Base-by-base conservation (phyloP, 2,113 vertebrate species). In the Perca flavescens region DNA sequence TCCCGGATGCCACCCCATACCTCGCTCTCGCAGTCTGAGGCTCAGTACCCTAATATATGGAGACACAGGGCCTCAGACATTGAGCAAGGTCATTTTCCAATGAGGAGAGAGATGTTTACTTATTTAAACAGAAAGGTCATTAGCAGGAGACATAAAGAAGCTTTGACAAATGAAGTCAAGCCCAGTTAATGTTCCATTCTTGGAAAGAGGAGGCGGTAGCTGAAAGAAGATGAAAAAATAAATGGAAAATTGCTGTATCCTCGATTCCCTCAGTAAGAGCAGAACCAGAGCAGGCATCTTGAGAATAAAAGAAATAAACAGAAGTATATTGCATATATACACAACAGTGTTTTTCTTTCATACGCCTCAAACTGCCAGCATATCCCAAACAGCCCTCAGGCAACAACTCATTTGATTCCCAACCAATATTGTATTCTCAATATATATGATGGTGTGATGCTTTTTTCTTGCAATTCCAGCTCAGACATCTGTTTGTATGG, bases 41-140 rank as follows among this genome's bases (percentile, higher is more conserved):
- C 66, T 67, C 8, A 3, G 34, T 8, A 22, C 19, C 47, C 43
- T 82, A 80, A 77, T 71, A 21, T 47, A 16, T 19, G 21, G 34
- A 40, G 58, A 80, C 74, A 22, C 62, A 14, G 65, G 46, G 16
- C 47, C 14, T n/a, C 57, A 67, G 70, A 64, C 77, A 82, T 85
- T 46, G 71, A 68, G 50, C 61, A 68, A 80, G 85, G 86, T 88
- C 74, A 79, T 69, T 93, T 85, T 83, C 21, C 60, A 77, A 67
- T 58, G 77, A 89, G 57, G 69, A 79, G 73, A 70, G 60, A 83
- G 83, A 90, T 78, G 81, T 90, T 90, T 86, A 75, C 84, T 91
- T 91, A 90, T 89, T 91, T 84, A 91, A 93, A 91, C 83, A 80
- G 89, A 89, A 89, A 92, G 91, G 87, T 93, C 89, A 88, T 92